phyloP scores from a whole-genome alignment of 2,888 invertebrate species.

The Andrena camellia region DNA sequence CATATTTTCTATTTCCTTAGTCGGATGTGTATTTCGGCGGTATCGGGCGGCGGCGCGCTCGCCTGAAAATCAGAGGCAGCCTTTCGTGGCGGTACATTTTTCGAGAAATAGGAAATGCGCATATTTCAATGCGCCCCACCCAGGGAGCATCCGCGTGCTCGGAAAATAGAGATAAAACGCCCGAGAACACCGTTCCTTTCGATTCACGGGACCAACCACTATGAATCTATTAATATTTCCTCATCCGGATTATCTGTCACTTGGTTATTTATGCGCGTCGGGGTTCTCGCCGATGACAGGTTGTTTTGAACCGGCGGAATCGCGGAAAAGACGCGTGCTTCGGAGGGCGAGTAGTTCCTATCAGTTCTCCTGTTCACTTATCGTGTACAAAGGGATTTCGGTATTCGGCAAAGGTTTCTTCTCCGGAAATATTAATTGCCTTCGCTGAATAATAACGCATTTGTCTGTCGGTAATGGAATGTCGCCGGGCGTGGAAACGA shows the following conservation, averaged over 20 bases:
- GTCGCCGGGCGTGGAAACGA: constrained; percentile 7
- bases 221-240: constrained; percentile 57
- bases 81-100: constrained; percentile 33
- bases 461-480: constrained; percentile 40
- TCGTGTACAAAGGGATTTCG: no score
- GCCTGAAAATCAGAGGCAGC: constrained; percentile 25
- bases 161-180: constrained; percentile 61
- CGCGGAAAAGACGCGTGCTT: constrained; percentile 1
- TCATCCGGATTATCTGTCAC: constrained; percentile 46
- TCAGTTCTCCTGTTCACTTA: no score
- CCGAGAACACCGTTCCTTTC: constrained; percentile 16
- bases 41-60: constrained; percentile 11
- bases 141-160: constrained; percentile 31
- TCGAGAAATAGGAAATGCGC: constrained; percentile 34
- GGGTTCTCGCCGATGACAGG: constrained; percentile 16
- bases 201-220: constrained; percentile 8
- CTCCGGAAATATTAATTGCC: not conserved
- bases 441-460: not conserved
- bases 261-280: constrained; percentile 11
- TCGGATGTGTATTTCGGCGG: constrained; percentile 23
- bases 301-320: constrained; percentile 14
- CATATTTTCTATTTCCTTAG: constrained; percentile 45
- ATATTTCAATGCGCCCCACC: constrained; percentile 35
- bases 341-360: not conserved
- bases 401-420: no score